Conservation (phyloP, 2,113 vertebrate species). For the Micronycteris hirsuta region DNA sequence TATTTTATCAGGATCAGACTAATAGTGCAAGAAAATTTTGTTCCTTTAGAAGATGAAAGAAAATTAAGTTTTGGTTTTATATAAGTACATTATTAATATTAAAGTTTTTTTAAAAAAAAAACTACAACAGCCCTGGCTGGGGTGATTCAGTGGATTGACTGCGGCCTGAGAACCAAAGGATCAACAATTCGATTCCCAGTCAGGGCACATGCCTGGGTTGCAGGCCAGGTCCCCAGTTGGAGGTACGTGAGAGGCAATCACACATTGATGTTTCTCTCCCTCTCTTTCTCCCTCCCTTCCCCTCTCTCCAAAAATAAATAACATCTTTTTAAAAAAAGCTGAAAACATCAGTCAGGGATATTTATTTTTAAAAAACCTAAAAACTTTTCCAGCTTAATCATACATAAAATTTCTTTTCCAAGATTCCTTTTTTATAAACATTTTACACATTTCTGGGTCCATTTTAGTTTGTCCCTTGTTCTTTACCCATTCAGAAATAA, state of each 20-base stretch:
- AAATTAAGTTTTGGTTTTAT: background rate
- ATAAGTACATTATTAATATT: background rate
- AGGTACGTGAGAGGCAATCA: accelerated
- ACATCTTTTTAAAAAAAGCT: no score
- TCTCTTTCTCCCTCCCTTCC: no score
- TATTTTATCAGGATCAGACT: background rate
- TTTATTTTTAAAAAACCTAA: background rate
- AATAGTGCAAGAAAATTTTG: background rate
- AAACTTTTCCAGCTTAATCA: background rate
- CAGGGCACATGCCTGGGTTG: no score
- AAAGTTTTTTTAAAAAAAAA: background rate
- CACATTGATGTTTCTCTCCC: no score
- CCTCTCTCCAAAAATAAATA: no score
- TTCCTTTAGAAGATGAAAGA: background rate
- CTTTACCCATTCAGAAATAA: background rate
- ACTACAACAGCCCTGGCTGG: background rate
- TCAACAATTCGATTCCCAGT: no score
- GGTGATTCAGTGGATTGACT: no score
- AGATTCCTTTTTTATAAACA: background rate
- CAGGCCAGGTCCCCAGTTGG: no score
- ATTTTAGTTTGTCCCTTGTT: background rate
- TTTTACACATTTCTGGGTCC: background rate
- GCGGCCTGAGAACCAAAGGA: no score
- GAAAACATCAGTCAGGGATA: no score
- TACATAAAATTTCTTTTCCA: background rate